Evolutionary conservation across 23 tunicate species (phyloP), one percentile per base, ranked within the genome.

Genomic region (Ciona savignyi): DNA sequence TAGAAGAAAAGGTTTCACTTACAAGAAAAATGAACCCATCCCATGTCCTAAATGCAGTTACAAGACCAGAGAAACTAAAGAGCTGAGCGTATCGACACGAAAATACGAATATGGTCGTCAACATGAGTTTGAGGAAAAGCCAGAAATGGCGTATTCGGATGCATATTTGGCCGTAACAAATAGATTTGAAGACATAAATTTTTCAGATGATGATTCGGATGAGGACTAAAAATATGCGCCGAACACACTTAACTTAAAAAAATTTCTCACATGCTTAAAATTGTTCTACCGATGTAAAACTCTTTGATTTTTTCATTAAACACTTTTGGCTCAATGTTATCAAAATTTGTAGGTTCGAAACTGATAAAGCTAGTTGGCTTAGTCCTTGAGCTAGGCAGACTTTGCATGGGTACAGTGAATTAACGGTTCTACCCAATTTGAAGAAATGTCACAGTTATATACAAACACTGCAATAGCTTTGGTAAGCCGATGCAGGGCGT

Each of bases 11-110:
- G 98, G 98, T 0, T 84, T 93, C 32, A 86, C 75, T 1, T 93
- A 93, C 35, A 90, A 70, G 34, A 78, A 80, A 62, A 78, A 90
- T 64, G 98, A 93, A 26, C 84, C 92, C 0, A 25, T 81, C 23
- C 94, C 93, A 3, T 93, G 98, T 69, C 98, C 98, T 15, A 93
- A 93, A 60, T 93, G 98, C 64, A 80, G 89, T 3, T 86, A 85
- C 51, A 80, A 78, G 42, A 81, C 93, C 0, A 70, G 66, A 27
- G 97, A 90, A 70, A 90, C 89, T 27, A 90, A 90, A 70, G 78
- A 77, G 2, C 2, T 90, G 75, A 78, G 85, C 23, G 82, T 90
- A 61, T 90, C 97, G 1, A 79, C 85, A 3, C 78, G 83, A 66
- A 74, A 74, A 60, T 79, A 90, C 66, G 72, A 74, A 0, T 90